phyloP scores from a whole-genome alignment of 2,888 invertebrate species.

The Junonia oenone region DNA sequence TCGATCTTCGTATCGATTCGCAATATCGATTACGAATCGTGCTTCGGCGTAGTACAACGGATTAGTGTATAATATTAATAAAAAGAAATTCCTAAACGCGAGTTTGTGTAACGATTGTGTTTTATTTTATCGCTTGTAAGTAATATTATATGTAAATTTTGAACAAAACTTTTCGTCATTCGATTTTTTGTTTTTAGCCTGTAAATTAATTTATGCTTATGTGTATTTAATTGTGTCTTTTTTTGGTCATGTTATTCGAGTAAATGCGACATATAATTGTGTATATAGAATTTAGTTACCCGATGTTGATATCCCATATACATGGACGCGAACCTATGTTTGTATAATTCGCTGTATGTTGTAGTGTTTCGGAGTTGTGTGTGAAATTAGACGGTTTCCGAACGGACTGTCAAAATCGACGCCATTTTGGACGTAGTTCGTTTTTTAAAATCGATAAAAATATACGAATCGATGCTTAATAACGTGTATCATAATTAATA shows the following conservation, averaged over 20 bases:
- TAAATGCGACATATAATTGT: constrained; percentile 58
- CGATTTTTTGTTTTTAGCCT: constrained; percentile 58
- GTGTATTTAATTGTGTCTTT: constrained; percentile 38
- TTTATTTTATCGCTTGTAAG: constrained; percentile 66
- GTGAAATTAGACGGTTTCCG: constrained; percentile 44
- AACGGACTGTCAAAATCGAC: constrained; percentile 27
- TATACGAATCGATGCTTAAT: constrained; percentile 19
- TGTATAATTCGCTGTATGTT: constrained; percentile 48
- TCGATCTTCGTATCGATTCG: constrained; percentile 8
- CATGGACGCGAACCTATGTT: constrained; percentile 54
- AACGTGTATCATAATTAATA: constrained; percentile 22
- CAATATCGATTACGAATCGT: constrained; percentile 8
- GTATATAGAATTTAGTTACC: constrained; percentile 73
- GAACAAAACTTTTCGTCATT: constrained; percentile 51
- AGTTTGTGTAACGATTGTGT: constrained; percentile 43
- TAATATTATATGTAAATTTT: constrained; percentile 68
- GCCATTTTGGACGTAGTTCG: constrained; percentile 29
- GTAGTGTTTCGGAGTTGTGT: constrained; percentile 47
- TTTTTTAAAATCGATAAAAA: constrained; percentile 19
- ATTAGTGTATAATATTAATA: constrained; percentile 32
- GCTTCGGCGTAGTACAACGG: constrained; percentile 39
- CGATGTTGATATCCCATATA: constrained; percentile 70
- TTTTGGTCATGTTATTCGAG: constrained; percentile 39
- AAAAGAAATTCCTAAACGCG: constrained; percentile 34
- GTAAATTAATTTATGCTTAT: constrained; percentile 60